Evolutionary conservation across 2,888 invertebrate genomes (phyloP).

Genomic region (Leptopilina syphax): DNA sequence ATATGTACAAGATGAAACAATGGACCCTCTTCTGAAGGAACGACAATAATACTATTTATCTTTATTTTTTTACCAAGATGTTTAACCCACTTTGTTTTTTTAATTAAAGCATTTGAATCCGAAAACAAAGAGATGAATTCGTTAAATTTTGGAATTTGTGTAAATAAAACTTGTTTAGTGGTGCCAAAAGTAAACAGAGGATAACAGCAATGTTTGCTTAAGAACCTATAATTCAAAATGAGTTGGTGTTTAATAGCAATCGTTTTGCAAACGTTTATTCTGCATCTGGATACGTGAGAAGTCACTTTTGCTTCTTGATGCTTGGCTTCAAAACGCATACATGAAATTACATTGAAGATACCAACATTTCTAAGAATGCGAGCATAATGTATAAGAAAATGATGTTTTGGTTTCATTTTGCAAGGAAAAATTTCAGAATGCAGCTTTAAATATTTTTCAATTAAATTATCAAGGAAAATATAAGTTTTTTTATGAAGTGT

Average conservation of each 20-base stretch:
- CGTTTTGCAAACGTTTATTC: slow-evolving; percentile 53
- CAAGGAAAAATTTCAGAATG: slow-evolving; percentile 6
- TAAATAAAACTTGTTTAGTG: neutral
- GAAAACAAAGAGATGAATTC: neutral
- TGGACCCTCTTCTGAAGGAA: neutral
- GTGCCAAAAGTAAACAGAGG: neutral
- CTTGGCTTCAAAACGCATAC: slow-evolving; percentile 54
- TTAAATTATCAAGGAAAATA: slow-evolving; percentile 7
- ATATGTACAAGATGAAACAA: neutral
- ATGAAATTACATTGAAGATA: slow-evolving; percentile 52
- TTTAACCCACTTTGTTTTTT: neutral
- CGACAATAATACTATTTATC: neutral
- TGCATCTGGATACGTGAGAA: slow-evolving; percentile 47
- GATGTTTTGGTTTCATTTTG: slow-evolving; percentile 44
- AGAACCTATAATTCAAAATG: slow-evolving; percentile 49
- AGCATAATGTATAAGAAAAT: slow-evolving; percentile 55
- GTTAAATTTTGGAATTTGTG: neutral
- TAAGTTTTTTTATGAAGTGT: neutral
- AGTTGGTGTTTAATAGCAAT: slow-evolving; percentile 57
- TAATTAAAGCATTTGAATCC: neutral
- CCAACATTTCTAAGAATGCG: slow-evolving; percentile 52
- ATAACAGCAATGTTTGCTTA: neutral
- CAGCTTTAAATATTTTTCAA: neutral
- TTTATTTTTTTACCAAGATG: neutral
- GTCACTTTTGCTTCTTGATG: slow-evolving; percentile 55